Conservation (phyloP, 2,888 invertebrate genomes). For the Trichogramma dendrolimi region DNA sequence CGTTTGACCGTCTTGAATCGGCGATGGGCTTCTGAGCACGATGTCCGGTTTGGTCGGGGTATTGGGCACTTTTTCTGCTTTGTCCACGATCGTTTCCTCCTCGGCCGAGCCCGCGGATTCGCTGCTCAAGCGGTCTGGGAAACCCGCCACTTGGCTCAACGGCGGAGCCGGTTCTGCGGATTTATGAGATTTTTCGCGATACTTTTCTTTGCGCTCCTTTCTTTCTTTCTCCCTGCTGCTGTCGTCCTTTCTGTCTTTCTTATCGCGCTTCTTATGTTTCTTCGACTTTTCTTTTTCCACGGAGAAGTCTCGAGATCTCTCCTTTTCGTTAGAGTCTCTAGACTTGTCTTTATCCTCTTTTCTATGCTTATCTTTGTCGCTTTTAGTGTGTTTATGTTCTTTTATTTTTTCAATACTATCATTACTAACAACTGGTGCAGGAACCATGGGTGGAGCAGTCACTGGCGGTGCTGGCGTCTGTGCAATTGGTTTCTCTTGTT, state of each 20-base stretch:
- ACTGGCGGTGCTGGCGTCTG: too few species aligned
- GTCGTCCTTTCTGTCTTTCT: conserved; percentile 63
- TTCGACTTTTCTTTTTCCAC: conserved; percentile 51
- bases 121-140: conserved; percentile 42
- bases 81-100: conserved; percentile 40
- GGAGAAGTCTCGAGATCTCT: conserved; percentile 22
- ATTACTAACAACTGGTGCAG: too few species aligned
- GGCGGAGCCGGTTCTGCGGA: too few species aligned
- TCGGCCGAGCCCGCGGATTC: conserved; percentile 45
- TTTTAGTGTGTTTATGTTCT: conserved; percentile 40
- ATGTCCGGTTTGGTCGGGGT: conserved; percentile 34
- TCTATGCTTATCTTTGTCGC: conserved; percentile 43
- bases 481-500: conserved; percentile 37
- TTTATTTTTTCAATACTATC: conserved; percentile 41
- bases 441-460: too few species aligned
- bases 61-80: conserved; percentile 26
- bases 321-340: conserved; percentile 43
- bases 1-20: conserved; percentile 34
- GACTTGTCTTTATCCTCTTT: conserved; percentile 44
- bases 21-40: conserved; percentile 5
- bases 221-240: conserved; percentile 62
- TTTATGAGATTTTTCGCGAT: too few species aligned
- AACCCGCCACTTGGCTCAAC: too few species aligned
- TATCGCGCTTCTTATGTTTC: conserved; percentile 57
- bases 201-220: conserved; percentile 46